phyloP scores from a whole-genome alignment of 2,113 vertebrate species.

The Brachionichthys hirsutus region DNA sequence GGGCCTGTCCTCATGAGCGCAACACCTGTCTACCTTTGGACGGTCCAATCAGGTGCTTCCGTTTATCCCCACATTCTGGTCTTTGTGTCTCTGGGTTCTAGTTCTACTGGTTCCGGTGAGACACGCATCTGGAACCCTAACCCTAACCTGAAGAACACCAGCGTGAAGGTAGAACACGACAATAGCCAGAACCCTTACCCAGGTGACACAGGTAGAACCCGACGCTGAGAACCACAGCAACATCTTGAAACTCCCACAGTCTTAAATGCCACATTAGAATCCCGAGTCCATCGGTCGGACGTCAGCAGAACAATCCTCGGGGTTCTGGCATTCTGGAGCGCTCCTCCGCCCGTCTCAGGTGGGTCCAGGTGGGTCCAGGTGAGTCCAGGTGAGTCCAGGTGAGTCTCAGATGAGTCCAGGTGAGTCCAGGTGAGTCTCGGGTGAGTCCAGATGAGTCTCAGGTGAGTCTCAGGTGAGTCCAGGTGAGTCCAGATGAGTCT shows the following conservation, averaged over 20 bases:
- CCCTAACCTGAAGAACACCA: too few species aligned
- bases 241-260: slow-evolving; percentile 54
- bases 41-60: too few species aligned
- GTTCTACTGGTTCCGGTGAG: slow-evolving; percentile 39
- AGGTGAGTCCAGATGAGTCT: neutral
- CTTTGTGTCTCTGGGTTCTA: slow-evolving; percentile 16
- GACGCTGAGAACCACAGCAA: slow-evolving; percentile 60
- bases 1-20: too few species aligned
- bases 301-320: slow-evolving; percentile 35
- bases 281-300: slow-evolving; percentile 52
- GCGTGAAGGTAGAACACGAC: too few species aligned
- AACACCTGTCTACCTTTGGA: too few species aligned
- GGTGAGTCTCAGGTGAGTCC: neutral
- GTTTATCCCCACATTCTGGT: too few species aligned
- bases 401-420: neutral
- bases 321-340: slow-evolving; percentile 36
- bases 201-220: slow-evolving; percentile 49
- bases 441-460: too few species aligned
- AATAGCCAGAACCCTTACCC: slow-evolving; percentile 50
- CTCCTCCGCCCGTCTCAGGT: neutral
- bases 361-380: neutral
- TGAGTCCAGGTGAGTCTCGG: neutral
- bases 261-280: slow-evolving; percentile 65
- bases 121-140: too few species aligned
- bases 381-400: too few species aligned